Base-by-base conservation (phyloP, 2,888 invertebrate species). In the Aleiodes alternator region DNA sequence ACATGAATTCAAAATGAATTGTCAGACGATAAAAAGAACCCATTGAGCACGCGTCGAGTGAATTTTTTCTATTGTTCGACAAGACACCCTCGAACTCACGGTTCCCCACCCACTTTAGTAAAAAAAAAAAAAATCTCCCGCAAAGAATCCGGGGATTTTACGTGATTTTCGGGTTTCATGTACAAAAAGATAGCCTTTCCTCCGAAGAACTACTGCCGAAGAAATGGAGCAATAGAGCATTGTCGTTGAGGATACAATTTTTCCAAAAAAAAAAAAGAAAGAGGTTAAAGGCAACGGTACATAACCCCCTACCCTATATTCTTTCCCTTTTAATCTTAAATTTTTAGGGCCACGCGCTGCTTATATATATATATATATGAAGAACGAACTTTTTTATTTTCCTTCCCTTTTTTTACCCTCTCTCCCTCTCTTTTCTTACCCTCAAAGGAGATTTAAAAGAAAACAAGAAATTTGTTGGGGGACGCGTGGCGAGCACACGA, bases 121-220 rank as follows among this genome's bases (percentile, higher is more conserved):
- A 29, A 38, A 34, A 61, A 61, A 8, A 8, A 57, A 29, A 38
- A 34, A 61, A 38, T 14, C 43, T 48, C 29, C 48, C 43, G 56
- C 64, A 43, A 43, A 43, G 12, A 9, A 43, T 23, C 34, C 48
- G 5, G 72, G 80, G 79, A 81, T 83, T 84, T 84, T 83, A 82
- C 82, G 84, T 87, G 87, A 87, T 87, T 86, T 51, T 82, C 79
- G 84, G 87, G 86, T 87, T 84, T 84, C 82, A 76, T 76, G 79
- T 73, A 82, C 83, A 85, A 86, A 84, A 79, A 82, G 76, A 83
- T 87, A 87, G 85, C 85, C 80, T 87, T 87, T 85, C 87, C 43
- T 64, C 64, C 34, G 34, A 34, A 48, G 43, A 38, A 59, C 59
- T 86, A 11, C 16, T 12, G 31, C 43, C 7, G 70, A 29, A 14